These are phyloP conservation scores for Hirudinaria manillensis DNA, from an alignment of 2,888 invertebrate species.

Conservation along the genomic window DNA sequence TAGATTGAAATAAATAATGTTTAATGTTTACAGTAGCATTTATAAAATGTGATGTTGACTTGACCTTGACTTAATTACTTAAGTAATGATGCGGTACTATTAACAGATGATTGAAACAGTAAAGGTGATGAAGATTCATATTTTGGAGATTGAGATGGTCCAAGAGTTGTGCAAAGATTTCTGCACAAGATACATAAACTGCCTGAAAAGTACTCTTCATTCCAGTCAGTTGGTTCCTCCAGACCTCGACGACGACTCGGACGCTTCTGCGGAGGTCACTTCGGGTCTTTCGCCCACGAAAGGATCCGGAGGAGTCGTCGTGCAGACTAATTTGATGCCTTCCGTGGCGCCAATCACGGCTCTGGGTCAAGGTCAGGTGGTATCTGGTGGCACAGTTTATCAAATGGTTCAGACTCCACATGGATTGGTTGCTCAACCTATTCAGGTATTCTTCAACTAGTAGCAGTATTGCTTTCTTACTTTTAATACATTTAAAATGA, in stretches of 20 bases:
- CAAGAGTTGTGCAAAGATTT: conserved; percentile 90
- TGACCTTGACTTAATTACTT: not conserved
- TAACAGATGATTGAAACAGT: conserved; percentile 79
- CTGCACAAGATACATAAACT: conserved; percentile 81
- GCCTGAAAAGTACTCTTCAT: conserved; percentile 66
- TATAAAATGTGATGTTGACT: not conserved
- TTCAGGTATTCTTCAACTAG: conserved; percentile 48
- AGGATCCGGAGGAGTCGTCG: not conserved
- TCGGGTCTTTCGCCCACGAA: not conserved
- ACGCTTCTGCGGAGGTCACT: not conserved
- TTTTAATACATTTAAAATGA: not conserved
- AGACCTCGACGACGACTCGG: conserved; percentile 31
- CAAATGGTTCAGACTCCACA: conserved; percentile 58
- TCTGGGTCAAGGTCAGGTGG: conserved; percentile 48
- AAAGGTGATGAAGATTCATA: conserved; percentile 83
- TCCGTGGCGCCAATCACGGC: conserved; percentile 37
- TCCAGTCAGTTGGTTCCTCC: conserved; percentile 50
- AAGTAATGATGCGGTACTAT: not conserved
- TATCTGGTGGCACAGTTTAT: conserved; percentile 55
- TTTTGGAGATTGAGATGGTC: conserved; percentile 85
- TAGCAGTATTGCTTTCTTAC: not conserved
- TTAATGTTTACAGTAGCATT: conserved; percentile 11
- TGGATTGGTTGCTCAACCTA: conserved; percentile 56
- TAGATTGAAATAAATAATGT: no score
- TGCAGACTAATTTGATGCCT: not conserved